phyloP scores from a whole-genome alignment of 2,113 vertebrate species.

The Montifringilla adamsi region DNA sequence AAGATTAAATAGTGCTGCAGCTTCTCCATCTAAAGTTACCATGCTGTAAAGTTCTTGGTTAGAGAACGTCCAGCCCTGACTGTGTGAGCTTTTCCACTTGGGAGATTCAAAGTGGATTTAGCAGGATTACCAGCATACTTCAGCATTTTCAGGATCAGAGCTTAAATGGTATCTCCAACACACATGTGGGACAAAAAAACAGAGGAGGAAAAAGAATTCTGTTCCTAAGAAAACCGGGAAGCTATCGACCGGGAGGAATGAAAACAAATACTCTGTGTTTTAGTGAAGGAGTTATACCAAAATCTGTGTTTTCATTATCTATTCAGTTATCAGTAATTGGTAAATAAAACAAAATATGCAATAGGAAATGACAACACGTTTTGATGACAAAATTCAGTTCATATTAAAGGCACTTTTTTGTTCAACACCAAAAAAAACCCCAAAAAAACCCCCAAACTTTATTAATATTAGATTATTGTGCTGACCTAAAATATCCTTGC shows the following conservation, averaged over 20 bases:
- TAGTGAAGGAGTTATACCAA: not conserved
- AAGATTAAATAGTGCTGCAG: not conserved
- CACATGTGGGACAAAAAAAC: not conserved
- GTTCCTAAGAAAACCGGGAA: not conserved
- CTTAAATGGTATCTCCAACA: not conserved
- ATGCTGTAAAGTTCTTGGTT: not conserved
- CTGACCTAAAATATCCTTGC: not conserved
- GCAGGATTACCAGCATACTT: not conserved
- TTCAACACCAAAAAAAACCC: not conserved
- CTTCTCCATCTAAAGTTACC: not conserved
- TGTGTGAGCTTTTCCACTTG: not conserved
- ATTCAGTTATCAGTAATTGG: not conserved
- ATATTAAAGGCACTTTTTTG: not conserved
- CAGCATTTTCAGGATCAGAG: not conserved
- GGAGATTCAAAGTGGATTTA: not conserved
- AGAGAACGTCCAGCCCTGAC: fast-evolving
- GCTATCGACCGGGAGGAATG: not conserved
- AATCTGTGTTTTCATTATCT: not conserved
- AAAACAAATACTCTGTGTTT: not conserved
- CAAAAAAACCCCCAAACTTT: not conserved
- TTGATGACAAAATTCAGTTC: not conserved
- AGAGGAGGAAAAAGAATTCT: not conserved
- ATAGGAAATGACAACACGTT: not conserved
- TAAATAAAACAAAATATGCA: not conserved
- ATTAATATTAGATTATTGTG: not conserved